A percentile compares a stretch with the other conserved stretches of the same genome.
Conservation (phyloP, 2,888 invertebrate genomes). For the Iphiclides podalirius region DNA sequence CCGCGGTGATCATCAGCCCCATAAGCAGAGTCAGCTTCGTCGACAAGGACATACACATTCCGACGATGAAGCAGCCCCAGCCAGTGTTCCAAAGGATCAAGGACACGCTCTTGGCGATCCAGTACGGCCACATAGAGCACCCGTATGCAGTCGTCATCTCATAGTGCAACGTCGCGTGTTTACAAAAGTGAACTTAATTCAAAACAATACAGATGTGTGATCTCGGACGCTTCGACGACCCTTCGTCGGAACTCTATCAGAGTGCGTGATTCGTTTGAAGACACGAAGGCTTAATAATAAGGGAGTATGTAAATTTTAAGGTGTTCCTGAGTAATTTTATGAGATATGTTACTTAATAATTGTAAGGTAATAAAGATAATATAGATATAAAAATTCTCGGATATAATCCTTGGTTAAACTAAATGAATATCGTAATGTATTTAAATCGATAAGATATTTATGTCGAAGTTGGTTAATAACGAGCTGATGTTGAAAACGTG, state of each 20-base stretch:
- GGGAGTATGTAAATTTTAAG: not conserved
- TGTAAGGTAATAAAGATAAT: not conserved
- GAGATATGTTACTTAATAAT: slow-evolving; percentile 10
- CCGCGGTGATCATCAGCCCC: slow-evolving; percentile 97
- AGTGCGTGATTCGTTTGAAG: not conserved
- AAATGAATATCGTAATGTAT: not conserved
- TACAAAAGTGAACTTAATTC: slow-evolving; percentile 21
- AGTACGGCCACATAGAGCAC: slow-evolving; percentile 91
- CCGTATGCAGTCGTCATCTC: slow-evolving; percentile 85
- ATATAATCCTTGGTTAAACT: not conserved
- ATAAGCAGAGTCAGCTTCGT: slow-evolving; percentile 91
- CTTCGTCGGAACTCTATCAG: too few relatives aligned
- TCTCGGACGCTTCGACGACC: slow-evolving; percentile 9
- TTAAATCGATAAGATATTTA: slow-evolving; percentile 16
- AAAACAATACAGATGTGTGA: slow-evolving; percentile 1
- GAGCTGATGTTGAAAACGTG: slow-evolving; percentile 1
- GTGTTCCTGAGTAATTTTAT: slow-evolving; percentile 2
- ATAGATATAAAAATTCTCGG: not conserved
- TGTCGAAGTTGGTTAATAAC: slow-evolving; percentile 2
- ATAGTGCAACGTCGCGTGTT: slow-evolving; percentile 44
- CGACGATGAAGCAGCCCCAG: slow-evolving; percentile 85
- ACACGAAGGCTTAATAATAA: too few relatives aligned
- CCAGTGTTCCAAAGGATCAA: slow-evolving; percentile 87
- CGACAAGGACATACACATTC: slow-evolving; percentile 83
- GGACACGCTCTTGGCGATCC: slow-evolving; percentile 91